Evolutionary conservation across 2,113 vertebrate genomes (phyloP).

Genomic region (Collichthys lucidus): DNA sequence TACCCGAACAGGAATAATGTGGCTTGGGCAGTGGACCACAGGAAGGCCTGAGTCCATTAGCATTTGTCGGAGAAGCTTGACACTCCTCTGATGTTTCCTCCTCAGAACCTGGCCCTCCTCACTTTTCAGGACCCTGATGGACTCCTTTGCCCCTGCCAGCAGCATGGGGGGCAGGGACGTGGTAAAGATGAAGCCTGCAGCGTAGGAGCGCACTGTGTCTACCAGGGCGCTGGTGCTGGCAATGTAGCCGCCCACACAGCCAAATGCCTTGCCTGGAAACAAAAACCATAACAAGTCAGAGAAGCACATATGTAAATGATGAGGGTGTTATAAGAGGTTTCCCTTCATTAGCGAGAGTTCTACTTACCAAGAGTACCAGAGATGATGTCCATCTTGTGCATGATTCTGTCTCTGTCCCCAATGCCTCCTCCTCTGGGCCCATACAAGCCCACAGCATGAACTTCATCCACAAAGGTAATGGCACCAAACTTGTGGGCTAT

Average conservation of each 20-base stretch:
- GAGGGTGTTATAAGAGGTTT: neutral
- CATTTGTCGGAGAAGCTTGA: slow-evolving; percentile 93
- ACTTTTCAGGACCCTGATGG: slow-evolving; percentile 88
- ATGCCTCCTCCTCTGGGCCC: slow-evolving; percentile 91
- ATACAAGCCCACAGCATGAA: slow-evolving; percentile 93
- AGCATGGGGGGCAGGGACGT: slow-evolving; percentile 95
- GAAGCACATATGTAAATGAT: neutral
- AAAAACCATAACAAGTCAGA: slow-evolving; percentile 19
- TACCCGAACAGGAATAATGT: slow-evolving; percentile 94
- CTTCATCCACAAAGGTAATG: slow-evolving; percentile 95
- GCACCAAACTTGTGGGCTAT: slow-evolving; percentile 92
- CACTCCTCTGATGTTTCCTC: slow-evolving; percentile 92
- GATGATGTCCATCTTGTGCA: slow-evolving; percentile 97
- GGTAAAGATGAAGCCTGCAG: slow-evolving; percentile 95
- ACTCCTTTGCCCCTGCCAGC: slow-evolving; percentile 90
- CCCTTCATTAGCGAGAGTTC: neutral
- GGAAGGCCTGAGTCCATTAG: slow-evolving; percentile 93
- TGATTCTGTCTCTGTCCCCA: slow-evolving; percentile 92
- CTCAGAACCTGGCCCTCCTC: slow-evolving; percentile 88
- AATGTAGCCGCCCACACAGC: slow-evolving; percentile 94
- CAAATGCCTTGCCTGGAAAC: slow-evolving; percentile 91
- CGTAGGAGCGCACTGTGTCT: slow-evolving; percentile 92
- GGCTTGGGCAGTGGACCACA: slow-evolving; percentile 93
- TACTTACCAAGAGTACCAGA: slow-evolving; percentile 92
- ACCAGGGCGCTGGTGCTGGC: slow-evolving; percentile 89